These are phyloP conservation scores for Apodemus speciosus DNA, from an alignment of 2,113 vertebrate species.

Conservation along the genomic window DNA sequence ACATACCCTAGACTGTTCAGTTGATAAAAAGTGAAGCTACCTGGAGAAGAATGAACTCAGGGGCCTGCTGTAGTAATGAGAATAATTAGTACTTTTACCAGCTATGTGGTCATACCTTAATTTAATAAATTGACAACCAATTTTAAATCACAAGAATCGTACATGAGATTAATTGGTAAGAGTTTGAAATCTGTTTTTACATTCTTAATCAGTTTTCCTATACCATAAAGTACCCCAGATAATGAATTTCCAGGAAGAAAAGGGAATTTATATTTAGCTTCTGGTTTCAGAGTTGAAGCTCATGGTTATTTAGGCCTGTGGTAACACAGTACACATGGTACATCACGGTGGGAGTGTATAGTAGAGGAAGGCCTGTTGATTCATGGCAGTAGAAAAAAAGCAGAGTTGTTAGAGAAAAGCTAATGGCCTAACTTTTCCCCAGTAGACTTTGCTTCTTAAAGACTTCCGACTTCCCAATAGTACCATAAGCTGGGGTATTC, in stretches of 20 bases:
- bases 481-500: not conserved
- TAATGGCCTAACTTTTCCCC: not conserved
- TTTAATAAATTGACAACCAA: not conserved
- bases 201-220: not conserved
- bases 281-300: not conserved
- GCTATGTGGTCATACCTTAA: not conserved
- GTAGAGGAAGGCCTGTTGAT: not conserved
- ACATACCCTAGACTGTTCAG: not conserved
- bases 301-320: not conserved
- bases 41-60: not conserved
- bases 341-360: not conserved
- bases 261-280: not conserved
- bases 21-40: not conserved
- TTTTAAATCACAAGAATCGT: not conserved
- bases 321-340: not conserved
- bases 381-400: not conserved
- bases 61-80: not conserved
- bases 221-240: not conserved
- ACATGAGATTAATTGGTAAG: not conserved
- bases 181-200: constrained; percentile 13
- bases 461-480: not conserved
- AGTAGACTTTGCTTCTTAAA: not conserved
- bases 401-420: not conserved
- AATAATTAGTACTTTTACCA: not conserved
- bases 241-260: not conserved